These are phyloP conservation scores for Mesorhabditis belari DNA, from an alignment of 2,888 invertebrate species.

Conservation along the genomic window DNA sequence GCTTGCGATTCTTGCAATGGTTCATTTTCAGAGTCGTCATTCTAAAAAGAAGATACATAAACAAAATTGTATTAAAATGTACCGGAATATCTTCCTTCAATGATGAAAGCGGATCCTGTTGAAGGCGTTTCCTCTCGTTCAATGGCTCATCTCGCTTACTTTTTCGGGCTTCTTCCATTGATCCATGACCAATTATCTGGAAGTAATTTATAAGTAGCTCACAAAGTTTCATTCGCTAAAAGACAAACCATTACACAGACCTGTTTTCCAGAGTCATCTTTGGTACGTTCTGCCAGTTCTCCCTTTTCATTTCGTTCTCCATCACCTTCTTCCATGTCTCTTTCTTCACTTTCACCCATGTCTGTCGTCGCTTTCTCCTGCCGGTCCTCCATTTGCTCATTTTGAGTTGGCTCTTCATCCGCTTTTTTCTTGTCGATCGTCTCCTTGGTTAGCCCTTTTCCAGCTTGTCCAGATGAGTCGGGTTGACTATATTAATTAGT, in stretches of 20 bases:
- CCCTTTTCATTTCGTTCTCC: conserved; percentile 30
- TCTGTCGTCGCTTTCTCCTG: conserved; percentile 33
- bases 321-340: conserved; percentile 23
- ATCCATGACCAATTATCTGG: conserved; percentile 31
- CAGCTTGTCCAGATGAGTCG: too few relatives aligned
- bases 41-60: background rate
- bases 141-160: conserved; percentile 18
- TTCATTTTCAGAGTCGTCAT: background rate
- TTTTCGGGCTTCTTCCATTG: conserved; percentile 41
- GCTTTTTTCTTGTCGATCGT: background rate
- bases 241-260: background rate
- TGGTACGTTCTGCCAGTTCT: conserved; percentile 24
- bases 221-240: conserved; percentile 2
- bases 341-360: conserved; percentile 12
- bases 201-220: conserved; percentile 5
- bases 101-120: too few relatives aligned
- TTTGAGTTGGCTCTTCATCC: background rate
- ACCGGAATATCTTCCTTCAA: background rate
- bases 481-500: too few relatives aligned
- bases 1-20: conserved; percentile 3
- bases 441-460: too few relatives aligned
- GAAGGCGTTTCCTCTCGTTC: conserved; percentile 10
- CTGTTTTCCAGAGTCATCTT: conserved; percentile 13
- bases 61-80: background rate
- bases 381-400: conserved; percentile 50